Base-by-base conservation (phyloP, 2,113 vertebrate genomes). In the Xyliphius kryptos region DNA sequence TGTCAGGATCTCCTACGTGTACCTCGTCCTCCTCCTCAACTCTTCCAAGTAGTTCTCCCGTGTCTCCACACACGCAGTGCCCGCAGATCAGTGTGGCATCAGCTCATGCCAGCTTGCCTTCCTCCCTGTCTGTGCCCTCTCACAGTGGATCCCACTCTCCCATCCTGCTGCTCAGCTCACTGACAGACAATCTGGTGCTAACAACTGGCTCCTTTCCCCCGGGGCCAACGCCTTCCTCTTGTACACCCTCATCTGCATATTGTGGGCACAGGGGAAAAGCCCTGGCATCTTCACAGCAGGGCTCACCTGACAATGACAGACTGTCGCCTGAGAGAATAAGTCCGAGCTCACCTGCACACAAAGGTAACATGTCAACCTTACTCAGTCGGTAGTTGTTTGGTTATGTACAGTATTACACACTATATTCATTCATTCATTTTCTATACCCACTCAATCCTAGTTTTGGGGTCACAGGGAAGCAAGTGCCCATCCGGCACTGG, bases 321-420 rank as follows among this genome's bases (percentile, higher is more conserved):
- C 84, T 79, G 61, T 89, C 89, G 38, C 89, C 89, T 0, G 90
- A 91, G 74, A 87, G 86, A 46, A 87, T 85, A 71, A 91, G 90
- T 61, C 89, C 89, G 20, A 85, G 85, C 68, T 89, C 89, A 6
- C 90, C 90, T 2, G 77, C 77, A 16, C 82, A 82, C 72, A 89
- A 83, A 87, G 84, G 82, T 79, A n/a, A 79, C n/a, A n/a, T n/a
- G n/a, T n/a, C n/a, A n/a, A n/a, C n/a, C n/a, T n/a, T n/a, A n/a
- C n/a, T n/a, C n/a, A n/a, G n/a, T n/a, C n/a, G n/a, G n/a, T n/a
- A n/a, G n/a, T n/a, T n/a, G n/a, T n/a, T n/a, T n/a, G n/a, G n/a
- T n/a, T n/a, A n/a, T n/a, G n/a, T n/a, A n/a, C n/a, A n/a, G n/a
- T n/a, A n/a, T n/a, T n/a, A n/a, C n/a, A n/a, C n/a, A n/a, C n/a